These are phyloP conservation scores for Drepana arcuata DNA, from an alignment of 1,140 invertebrate genomes.

Conservation along the genomic window DNA sequence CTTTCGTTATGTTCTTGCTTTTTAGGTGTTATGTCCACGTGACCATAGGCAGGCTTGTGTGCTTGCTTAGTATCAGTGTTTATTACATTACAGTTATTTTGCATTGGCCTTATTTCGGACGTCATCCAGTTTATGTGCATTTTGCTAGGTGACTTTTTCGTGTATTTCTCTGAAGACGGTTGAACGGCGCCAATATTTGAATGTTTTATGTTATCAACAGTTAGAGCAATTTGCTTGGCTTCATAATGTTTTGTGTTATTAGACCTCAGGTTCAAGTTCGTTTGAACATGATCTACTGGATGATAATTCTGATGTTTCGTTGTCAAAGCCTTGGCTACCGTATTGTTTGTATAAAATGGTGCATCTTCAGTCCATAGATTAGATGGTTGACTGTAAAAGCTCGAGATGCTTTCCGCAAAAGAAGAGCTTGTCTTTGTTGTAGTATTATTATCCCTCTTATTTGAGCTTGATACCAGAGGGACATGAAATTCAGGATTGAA, in stretches of 20 bases:
- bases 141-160: constrained; percentile 61
- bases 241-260: constrained; percentile 35
- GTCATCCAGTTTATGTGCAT: constrained; percentile 69
- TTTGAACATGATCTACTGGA: constrained; percentile 25
- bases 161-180: constrained; percentile 50
- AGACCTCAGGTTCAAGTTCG: constrained; percentile 29
- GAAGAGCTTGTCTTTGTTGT: constrained; percentile 34
- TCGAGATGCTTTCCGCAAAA: constrained; percentile 48
- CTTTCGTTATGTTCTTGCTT: constrained; percentile 43
- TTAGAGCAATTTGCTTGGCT: constrained; percentile 28
- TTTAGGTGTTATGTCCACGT: constrained; percentile 32
- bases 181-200: constrained; percentile 12
- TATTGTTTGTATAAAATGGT: constrained; percentile 45
- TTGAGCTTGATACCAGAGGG: constrained; percentile 45
- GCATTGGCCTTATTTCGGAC: constrained; percentile 52
- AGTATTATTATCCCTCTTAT: constrained; percentile 40
- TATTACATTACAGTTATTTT: constrained; percentile 38
- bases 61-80: constrained; percentile 38
- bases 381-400: constrained; percentile 54
- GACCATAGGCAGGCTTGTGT: constrained; percentile 36
- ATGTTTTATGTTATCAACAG: background rate
- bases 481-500: constrained; percentile 64
- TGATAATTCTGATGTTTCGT: constrained; percentile 48
- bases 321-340: constrained; percentile 34
- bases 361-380: constrained; percentile 58